Percentiles rank a stretch among this genome's conserved stretches.
phyloP scores from a whole-genome alignment of 2,797 vertebrate species.

The Schizopygopsis pylzovi region DNA sequence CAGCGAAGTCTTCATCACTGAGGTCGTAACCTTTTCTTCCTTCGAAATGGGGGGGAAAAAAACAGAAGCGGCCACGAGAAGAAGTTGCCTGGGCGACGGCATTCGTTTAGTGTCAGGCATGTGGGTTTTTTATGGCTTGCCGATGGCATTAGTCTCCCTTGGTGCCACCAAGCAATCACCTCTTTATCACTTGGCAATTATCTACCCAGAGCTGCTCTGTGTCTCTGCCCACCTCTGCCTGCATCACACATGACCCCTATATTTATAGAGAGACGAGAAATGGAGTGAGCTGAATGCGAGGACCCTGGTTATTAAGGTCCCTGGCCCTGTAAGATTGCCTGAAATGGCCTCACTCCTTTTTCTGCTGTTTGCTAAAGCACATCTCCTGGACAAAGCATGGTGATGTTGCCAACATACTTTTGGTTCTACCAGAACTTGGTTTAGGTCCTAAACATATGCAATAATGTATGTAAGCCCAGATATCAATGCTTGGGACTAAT shows the following conservation, averaged over 20 bases:
- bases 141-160: constrained; percentile 83
- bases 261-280: constrained; percentile 50
- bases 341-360: constrained; percentile 39
- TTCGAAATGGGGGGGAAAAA: constrained; percentile 54
- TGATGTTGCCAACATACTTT: constrained; percentile 23
- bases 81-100: constrained; percentile 74
- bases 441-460: background rate
- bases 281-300: constrained; percentile 44
- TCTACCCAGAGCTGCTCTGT: constrained; percentile 78
- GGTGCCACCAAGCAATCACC: constrained; percentile 84
- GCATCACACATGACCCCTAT: constrained; percentile 76
- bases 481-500: background rate
- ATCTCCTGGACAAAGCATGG: constrained; percentile 53
- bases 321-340: constrained; percentile 59
- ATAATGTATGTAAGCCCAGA: background rate
- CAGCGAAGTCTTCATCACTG: constrained; percentile 70
- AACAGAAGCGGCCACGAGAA: constrained; percentile 55
- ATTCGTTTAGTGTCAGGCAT: constrained; percentile 82
- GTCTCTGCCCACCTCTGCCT: constrained; percentile 73
- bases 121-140: constrained; percentile 82
- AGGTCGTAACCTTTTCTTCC: constrained; percentile 71
- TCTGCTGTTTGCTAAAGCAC: constrained; percentile 49
- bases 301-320: constrained; percentile 60
- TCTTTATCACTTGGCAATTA: constrained; percentile 88
- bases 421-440: background rate